Evolutionary conservation across 2,888 invertebrate species (phyloP).

Genomic region (Rotaria macrura): DNA sequence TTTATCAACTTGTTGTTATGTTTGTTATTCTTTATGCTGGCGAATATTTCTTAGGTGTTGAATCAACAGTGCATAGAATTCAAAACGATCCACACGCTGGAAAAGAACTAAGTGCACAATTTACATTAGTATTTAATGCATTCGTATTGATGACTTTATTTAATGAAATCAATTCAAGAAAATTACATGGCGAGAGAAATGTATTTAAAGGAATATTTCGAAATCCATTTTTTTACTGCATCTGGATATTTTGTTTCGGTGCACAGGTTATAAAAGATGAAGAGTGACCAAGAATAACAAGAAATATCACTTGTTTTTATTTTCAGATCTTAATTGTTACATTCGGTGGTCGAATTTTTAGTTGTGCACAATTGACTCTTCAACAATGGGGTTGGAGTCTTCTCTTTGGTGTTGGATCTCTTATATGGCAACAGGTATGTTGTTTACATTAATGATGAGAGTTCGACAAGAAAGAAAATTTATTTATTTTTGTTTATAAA

Average conservation of each 20-base stretch:
- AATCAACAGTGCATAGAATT: background rate
- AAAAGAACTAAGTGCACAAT: slow-evolving; percentile 72
- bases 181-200: slow-evolving; percentile 97
- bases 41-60: slow-evolving; percentile 43
- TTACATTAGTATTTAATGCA: slow-evolving; percentile 97
- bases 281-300: no score
- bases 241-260: slow-evolving; percentile 28
- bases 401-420: slow-evolving; percentile 86
- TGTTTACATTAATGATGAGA: background rate
- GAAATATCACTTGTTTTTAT: no score
- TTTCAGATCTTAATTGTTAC: slow-evolving; percentile 82
- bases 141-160: slow-evolving; percentile 99
- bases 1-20: slow-evolving; percentile 87
- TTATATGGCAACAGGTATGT: slow-evolving; percentile 71
- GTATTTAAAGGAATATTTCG: slow-evolving; percentile 68
- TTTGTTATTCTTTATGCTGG: slow-evolving; percentile 86
- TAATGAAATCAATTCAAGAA: slow-evolving; percentile 98
- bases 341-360: slow-evolving; percentile 91
- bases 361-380: slow-evolving; percentile 74
- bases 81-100: background rate
- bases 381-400: slow-evolving; percentile 99
- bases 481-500: background rate
- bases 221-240: slow-evolving; percentile 26
- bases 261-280: slow-evolving; percentile 18
- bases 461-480: background rate